Evolutionary conservation across 2,888 invertebrate genomes (phyloP).

Genomic region (Drosophila falleni): DNA sequence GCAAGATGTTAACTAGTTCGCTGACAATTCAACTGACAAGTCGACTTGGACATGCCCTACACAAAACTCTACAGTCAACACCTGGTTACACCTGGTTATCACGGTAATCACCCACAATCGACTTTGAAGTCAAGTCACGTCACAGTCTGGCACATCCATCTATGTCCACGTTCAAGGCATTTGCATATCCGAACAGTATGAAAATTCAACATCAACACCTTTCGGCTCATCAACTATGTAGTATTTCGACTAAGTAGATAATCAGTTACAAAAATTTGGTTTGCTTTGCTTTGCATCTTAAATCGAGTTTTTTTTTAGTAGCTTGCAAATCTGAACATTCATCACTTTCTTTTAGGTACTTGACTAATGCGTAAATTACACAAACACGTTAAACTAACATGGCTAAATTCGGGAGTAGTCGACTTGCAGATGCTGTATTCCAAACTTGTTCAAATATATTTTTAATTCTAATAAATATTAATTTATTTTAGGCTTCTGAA

Average conservation of each 20-base stretch:
- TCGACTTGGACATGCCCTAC: constrained; percentile 53
- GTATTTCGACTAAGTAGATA: constrained; percentile 51
- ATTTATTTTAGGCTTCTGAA: neutral
- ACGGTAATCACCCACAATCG: constrained; percentile 12
- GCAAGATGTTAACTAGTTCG: constrained; percentile 23
- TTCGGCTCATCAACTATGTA: constrained; percentile 39
- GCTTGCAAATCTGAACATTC: constrained; percentile 68
- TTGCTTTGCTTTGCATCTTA: constrained; percentile 64
- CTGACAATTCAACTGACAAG: constrained; percentile 12
- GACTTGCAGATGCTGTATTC: constrained; percentile 25
- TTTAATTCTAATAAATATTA: too few relatives aligned
- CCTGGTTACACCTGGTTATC: constrained; percentile 22
- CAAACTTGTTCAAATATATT: neutral
- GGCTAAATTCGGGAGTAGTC: neutral
- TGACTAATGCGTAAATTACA: constrained; percentile 75
- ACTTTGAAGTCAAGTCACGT: constrained; percentile 23
- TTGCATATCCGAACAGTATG: constrained; percentile 59
- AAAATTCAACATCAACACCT: constrained; percentile 33
- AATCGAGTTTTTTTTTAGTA: constrained; percentile 51
- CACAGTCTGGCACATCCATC: constrained; percentile 49
- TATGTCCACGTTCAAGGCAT: constrained; percentile 57
- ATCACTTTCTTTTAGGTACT: constrained; percentile 75
- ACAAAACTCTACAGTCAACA: constrained; percentile 17
- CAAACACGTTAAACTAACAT: constrained; percentile 31
- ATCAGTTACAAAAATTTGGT: constrained; percentile 47